phyloP scores from a whole-genome alignment of 2,888 invertebrate genomes.

The Emmelina monodactyla region DNA sequence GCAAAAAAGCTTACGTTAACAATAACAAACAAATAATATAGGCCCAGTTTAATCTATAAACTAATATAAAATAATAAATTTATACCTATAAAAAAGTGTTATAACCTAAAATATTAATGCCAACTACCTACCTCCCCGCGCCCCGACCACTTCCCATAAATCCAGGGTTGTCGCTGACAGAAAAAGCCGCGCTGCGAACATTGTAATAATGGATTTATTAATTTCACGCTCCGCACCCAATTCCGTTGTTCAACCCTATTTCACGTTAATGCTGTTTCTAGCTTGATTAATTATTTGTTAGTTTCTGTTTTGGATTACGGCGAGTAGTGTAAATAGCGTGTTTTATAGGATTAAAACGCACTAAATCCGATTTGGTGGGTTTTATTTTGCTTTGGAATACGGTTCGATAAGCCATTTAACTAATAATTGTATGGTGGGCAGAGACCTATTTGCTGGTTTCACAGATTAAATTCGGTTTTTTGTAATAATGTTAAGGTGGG shows the following conservation, averaged over 20 bases:
- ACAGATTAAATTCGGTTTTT: no score
- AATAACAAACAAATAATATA: no score
- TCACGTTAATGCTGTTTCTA: constrained; percentile 15
- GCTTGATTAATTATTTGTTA: constrained; percentile 19
- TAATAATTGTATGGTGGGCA: no score
- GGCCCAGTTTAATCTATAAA: background rate
- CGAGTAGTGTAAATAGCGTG: no score
- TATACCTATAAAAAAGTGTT: background rate
- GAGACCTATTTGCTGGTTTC: no score
- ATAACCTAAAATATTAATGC: background rate
- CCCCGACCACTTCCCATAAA: constrained; percentile 38
- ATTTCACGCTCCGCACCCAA: constrained; percentile 33
- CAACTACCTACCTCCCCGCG: constrained; percentile 23
- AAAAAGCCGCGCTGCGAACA: constrained; percentile 40
- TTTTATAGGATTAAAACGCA: no score
- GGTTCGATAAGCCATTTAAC: no score
- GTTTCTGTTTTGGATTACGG: constrained; percentile 2
- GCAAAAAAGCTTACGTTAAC: no score
- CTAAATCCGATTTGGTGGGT: no score
- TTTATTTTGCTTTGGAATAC: no score
- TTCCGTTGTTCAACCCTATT: constrained; percentile 12
- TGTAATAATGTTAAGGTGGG: no score
- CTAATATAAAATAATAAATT: background rate
- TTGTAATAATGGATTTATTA: constrained; percentile 56
- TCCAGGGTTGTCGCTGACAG: constrained; percentile 44